phyloP scores from a whole-genome alignment of 1,140 invertebrate species.

The Drosophila pruinosa region DNA sequence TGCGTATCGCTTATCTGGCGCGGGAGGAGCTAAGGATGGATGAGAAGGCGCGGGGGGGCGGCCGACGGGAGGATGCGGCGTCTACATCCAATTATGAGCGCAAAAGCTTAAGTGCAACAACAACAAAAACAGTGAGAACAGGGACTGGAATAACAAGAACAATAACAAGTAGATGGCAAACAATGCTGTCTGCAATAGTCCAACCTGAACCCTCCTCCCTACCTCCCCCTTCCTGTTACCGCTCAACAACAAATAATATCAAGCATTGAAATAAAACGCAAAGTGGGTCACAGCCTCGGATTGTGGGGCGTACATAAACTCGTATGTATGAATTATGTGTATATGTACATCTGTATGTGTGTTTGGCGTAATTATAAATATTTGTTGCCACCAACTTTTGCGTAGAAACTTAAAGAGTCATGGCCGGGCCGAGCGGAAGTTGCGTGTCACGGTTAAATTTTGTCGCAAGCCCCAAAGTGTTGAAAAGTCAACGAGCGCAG shows the following conservation, averaged over 20 bases:
- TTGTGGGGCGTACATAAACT: conserved; percentile 35
- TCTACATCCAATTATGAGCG: conserved; percentile 71
- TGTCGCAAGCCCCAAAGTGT: conserved; percentile 56
- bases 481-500: conserved; percentile 53
- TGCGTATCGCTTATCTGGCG: conserved; percentile 28
- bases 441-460: conserved; percentile 71
- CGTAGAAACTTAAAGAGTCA: conserved; percentile 26
- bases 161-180: conserved; percentile 55
- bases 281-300: conserved; percentile 73
- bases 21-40: not conserved
- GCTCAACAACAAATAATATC: conserved; percentile 66
- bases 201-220: conserved; percentile 7
- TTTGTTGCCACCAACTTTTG: conserved; percentile 37
- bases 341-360: not conserved
- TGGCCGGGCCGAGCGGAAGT: conserved; percentile 57
- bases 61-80: conserved; percentile 13
- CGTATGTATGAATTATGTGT: conserved; percentile 7
- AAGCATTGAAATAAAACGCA: conserved; percentile 70
- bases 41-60: not conserved
- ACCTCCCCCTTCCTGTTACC: not conserved
- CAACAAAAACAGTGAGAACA: conserved; percentile 43
- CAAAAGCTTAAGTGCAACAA: conserved; percentile 66
- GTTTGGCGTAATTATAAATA: conserved; percentile 64
- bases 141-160: conserved; percentile 20
- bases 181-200: conserved; percentile 47